phyloP scores from a whole-genome alignment of 2,113 vertebrate species.

The Gracilinanus agilis region DNA sequence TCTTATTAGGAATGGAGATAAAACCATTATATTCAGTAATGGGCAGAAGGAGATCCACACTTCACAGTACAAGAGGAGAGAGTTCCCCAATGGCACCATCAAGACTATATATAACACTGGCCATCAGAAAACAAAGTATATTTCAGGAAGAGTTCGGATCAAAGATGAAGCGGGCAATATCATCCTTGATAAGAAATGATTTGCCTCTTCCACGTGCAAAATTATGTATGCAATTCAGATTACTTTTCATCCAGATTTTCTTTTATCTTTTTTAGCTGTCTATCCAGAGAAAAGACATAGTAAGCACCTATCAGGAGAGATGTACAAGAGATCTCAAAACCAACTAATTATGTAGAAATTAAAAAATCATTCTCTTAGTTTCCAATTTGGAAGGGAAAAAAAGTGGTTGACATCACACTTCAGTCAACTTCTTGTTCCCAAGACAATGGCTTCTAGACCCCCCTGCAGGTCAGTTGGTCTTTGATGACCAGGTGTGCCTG shows the following conservation, averaged over 20 bases:
- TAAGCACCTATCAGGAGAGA: background rate
- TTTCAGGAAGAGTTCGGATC: slow-evolving; percentile 76
- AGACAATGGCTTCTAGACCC: rapidly evolving
- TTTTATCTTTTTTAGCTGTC: background rate
- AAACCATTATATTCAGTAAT: slow-evolving; percentile 82
- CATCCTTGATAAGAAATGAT: slow-evolving; percentile 76
- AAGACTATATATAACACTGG: slow-evolving; percentile 82
- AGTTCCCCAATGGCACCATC: slow-evolving; percentile 84
- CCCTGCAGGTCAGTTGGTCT: background rate
- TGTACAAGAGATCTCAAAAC: rapidly evolving
- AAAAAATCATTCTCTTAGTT: background rate
- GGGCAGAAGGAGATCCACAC: slow-evolving; percentile 87
- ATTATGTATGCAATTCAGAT: rapidly evolving
- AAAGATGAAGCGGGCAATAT: slow-evolving; percentile 72
- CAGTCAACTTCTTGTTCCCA: background rate
- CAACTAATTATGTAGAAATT: background rate
- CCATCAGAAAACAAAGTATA: slow-evolving; percentile 80
- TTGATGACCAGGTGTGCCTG: background rate
- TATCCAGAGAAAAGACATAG: background rate
- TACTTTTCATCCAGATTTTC: background rate
- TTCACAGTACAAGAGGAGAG: slow-evolving; percentile 81
- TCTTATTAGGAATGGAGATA: slow-evolving; percentile 84
- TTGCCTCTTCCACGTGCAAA: rapidly evolving
- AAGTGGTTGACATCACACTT: rapidly evolving
- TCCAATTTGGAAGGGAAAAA: background rate